These are phyloP conservation scores for Muntiacus reevesi DNA, from an alignment of 2,113 vertebrate genomes.

Conservation along the genomic window DNA sequence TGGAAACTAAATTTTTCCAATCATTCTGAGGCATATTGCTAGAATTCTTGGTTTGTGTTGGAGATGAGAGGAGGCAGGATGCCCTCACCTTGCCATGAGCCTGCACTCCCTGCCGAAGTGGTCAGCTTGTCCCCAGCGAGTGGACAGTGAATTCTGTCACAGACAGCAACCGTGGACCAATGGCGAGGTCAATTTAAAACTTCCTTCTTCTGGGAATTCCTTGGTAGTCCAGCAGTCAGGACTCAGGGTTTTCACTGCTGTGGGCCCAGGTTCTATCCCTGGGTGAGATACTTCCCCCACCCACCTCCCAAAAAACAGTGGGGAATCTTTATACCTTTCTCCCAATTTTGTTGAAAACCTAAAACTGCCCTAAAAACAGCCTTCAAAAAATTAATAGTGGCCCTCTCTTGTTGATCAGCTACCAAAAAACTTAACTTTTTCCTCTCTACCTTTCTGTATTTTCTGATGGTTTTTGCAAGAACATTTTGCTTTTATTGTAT, in stretches of 20 bases:
- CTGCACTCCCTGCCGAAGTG: neutral
- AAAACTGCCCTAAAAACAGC: neutral
- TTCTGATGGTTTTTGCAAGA: neutral
- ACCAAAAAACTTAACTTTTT: neutral
- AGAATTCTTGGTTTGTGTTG: neutral
- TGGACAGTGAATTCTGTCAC: neutral
- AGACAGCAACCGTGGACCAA: neutral
- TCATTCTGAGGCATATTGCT: neutral
- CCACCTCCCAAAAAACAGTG: neutral
- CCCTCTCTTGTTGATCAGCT: neutral
- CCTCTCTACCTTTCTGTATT: neutral
- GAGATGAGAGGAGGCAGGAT: neutral
- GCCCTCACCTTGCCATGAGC: neutral
- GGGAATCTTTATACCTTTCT: neutral
- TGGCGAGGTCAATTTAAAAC: neutral
- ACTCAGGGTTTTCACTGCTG: neutral
- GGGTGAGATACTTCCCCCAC: neutral
- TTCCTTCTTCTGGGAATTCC: neutral
- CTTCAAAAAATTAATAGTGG: neutral
- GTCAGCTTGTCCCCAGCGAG: neutral
- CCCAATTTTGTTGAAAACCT: neutral
- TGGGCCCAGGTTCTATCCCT: neutral
- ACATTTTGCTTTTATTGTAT: neutral
- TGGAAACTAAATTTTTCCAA: neutral
- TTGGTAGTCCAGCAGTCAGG: neutral